phyloP scores from a whole-genome alignment of 2,888 invertebrate species.

The Cetonia aurata region DNA sequence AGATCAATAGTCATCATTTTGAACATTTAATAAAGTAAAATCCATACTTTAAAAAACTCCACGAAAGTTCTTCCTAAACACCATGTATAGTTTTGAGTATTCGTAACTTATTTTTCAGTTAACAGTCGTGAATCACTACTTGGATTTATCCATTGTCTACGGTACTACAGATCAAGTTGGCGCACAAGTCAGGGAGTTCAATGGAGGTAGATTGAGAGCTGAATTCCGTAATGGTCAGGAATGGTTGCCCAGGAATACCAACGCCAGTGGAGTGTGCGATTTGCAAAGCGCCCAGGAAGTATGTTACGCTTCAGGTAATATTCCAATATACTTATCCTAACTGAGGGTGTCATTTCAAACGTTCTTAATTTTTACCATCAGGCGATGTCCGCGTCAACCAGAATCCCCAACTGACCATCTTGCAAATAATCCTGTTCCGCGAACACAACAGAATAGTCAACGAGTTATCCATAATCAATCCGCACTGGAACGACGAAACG shows the following conservation, averaged over 20 bases:
- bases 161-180: constrained; percentile 79
- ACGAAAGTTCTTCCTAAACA: constrained; percentile 10
- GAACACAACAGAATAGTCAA: constrained; percentile 83
- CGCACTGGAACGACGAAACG: constrained; percentile 82
- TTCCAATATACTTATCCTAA: neutral
- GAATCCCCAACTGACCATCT: constrained; percentile 77
- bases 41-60: no score
- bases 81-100: neutral
- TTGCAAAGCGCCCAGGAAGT: constrained; percentile 73
- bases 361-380: no score
- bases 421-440: constrained; percentile 76
- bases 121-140: constrained; percentile 76
- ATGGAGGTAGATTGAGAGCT: constrained; percentile 78
- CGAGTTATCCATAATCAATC: constrained; percentile 73
- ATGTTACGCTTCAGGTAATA: constrained; percentile 81
- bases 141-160: constrained; percentile 86
- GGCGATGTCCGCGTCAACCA: constrained; percentile 80
- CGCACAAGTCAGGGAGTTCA: constrained; percentile 74
- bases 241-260: constrained; percentile 79
- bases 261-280: constrained; percentile 78
- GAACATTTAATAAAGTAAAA: no score
- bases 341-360: no score
- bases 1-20: no score
- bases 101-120: constrained; percentile 67
- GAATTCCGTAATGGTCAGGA: constrained; percentile 74